Evolutionary conservation across 2,797 vertebrate genomes (phyloP).

Genomic region (Callimico goeldii): DNA sequence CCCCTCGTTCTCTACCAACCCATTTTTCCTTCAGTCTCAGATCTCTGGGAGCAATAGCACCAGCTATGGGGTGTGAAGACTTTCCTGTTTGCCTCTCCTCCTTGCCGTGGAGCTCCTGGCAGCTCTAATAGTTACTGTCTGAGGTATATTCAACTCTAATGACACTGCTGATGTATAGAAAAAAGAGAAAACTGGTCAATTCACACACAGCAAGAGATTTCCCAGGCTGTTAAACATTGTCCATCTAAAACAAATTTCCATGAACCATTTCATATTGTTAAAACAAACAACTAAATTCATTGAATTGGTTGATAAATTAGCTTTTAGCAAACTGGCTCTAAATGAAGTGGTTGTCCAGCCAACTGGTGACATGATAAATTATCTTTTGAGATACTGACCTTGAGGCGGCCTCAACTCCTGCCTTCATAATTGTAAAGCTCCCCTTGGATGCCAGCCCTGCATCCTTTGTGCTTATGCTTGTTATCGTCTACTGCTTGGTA

Average conservation of each 20-base stretch:
- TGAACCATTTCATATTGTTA: constrained; percentile 1
- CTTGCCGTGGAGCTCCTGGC: not conserved
- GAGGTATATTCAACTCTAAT: not conserved
- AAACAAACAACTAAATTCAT: not conserved
- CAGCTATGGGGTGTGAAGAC: not conserved
- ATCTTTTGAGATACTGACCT: not conserved
- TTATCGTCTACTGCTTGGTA: not conserved
- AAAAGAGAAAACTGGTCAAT: not conserved
- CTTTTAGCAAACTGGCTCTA: not conserved
- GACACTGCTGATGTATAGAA: not conserved
- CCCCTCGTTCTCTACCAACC: not conserved
- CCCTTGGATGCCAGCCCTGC: not conserved
- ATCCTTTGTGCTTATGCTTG: not conserved
- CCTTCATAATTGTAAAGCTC: not conserved
- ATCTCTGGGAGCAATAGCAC: not conserved
- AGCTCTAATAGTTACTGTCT: not conserved
- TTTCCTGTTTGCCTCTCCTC: not conserved
- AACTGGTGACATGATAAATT: not conserved
- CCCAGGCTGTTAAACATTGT: not conserved
- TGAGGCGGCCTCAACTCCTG: not conserved
- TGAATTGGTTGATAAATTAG: not conserved
- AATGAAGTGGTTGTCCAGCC: not conserved
- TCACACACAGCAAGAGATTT: not conserved
- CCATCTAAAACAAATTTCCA: not conserved
- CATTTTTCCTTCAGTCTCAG: not conserved